phyloP scores from a whole-genome alignment of 2,888 invertebrate genomes.

The Sminthurinus aureus region DNA sequence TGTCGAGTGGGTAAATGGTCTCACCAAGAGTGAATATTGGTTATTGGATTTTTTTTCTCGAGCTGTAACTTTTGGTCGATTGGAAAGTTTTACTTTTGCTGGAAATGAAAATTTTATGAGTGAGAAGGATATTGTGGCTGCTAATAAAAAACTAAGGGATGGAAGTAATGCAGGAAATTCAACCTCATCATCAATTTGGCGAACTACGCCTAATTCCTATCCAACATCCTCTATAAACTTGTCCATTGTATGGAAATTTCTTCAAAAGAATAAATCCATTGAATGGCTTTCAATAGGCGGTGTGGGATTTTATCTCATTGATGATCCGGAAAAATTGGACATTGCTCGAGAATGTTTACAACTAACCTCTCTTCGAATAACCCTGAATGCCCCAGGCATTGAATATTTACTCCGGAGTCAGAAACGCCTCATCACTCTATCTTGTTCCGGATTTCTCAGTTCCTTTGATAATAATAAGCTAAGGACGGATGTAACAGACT shows the following conservation, averaged over 20 bases:
- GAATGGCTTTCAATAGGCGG: conserved; percentile 25
- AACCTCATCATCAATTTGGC: no score
- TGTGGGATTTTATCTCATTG: conserved; percentile 28
- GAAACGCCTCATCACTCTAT: background rate
- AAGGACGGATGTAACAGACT: background rate
- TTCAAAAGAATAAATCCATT: conserved; percentile 11
- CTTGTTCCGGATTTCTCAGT: conserved; percentile 7
- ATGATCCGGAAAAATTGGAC: no score
- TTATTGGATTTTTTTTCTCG: conserved; percentile 7
- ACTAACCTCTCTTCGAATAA: no score
- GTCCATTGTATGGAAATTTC: conserved; percentile 6
- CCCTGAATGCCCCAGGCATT: conserved; percentile 5
- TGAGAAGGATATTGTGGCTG: no score
- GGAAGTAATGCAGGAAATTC: no score
- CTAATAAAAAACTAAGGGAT: no score
- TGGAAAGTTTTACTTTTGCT: conserved; percentile 13
- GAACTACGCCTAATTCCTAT: no score
- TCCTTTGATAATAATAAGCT: background rate
- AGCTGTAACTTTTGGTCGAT: background rate
- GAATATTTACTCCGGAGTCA: conserved; percentile 1
- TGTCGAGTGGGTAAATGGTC: background rate
- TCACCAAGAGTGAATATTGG: conserved; percentile 27
- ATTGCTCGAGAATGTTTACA: no score
- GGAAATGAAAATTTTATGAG: background rate
- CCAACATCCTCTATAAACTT: no score